These are phyloP conservation scores for Ennomos fuscantarius DNA, from an alignment of 2,888 invertebrate genomes.

Conservation along the genomic window DNA sequence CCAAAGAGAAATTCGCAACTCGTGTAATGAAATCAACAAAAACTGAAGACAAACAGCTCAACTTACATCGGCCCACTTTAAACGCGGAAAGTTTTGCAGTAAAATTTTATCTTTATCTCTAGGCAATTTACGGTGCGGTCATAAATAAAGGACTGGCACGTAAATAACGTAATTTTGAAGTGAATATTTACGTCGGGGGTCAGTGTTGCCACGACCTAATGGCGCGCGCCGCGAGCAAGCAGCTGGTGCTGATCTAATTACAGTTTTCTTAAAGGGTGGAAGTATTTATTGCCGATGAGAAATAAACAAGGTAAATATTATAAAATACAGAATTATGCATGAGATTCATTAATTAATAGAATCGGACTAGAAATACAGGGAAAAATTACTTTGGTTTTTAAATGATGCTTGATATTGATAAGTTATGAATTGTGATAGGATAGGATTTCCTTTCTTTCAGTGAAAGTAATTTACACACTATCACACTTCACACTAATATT, in stretches of 20 bases:
- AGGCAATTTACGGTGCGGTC: slow-evolving; percentile 50
- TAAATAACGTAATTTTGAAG: slow-evolving; percentile 57
- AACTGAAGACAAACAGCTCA: slow-evolving; percentile 39
- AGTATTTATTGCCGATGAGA: slow-evolving; percentile 19
- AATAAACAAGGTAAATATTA: slow-evolving; percentile 6
- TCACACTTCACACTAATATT: too few species aligned
- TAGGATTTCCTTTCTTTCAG: too few species aligned
- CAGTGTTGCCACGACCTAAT: slow-evolving; percentile 37
- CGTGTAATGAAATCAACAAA: slow-evolving; percentile 38
- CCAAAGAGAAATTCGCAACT: slow-evolving; percentile 20
- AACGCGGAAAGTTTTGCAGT: slow-evolving; percentile 42
- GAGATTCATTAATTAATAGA: background rate
- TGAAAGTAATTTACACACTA: too few species aligned
- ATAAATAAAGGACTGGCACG: slow-evolving; percentile 53
- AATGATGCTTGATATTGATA: too few species aligned
- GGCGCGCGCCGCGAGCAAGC: slow-evolving; percentile 25
- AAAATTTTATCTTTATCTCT: slow-evolving; percentile 50
- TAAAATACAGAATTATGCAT: background rate
- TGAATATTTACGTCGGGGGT: slow-evolving; percentile 39
- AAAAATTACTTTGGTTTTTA: too few species aligned
- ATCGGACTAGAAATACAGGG: too few species aligned
- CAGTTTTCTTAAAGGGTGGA: slow-evolving; percentile 28
- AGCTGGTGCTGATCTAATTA: slow-evolving; percentile 34
- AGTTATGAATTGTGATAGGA: too few species aligned
- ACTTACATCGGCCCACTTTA: slow-evolving; percentile 38